Evolutionary conservation across 2,888 invertebrate genomes (phyloP).

Genomic region (Opisthograptis luteolata): DNA sequence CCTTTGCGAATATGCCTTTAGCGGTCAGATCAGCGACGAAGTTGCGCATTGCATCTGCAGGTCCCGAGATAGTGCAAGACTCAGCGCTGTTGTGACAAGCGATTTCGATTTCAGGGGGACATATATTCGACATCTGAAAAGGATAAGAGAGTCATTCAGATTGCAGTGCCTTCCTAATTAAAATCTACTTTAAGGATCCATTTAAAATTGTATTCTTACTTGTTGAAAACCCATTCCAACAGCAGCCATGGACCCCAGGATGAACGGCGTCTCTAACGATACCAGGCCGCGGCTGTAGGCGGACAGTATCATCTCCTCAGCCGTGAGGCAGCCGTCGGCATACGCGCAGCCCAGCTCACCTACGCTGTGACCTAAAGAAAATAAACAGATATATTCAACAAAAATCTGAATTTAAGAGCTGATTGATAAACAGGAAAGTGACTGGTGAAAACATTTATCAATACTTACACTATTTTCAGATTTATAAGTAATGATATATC

Average conservation of each 20-base stretch:
- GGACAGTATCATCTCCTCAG: conserved; percentile 90
- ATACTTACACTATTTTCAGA: too few species aligned
- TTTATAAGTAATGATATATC: too few species aligned
- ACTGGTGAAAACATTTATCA: too few species aligned
- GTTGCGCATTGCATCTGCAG: conserved; percentile 82
- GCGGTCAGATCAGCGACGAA: conserved; percentile 74
- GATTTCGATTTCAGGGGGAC: conserved; percentile 79
- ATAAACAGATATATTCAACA: background rate
- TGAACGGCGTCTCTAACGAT: conserved; percentile 85
- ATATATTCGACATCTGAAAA: conserved; percentile 36
- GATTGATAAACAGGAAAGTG: too few species aligned
- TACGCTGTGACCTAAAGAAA: conserved; percentile 74
- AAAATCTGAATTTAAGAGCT: too few species aligned
- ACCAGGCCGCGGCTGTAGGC: conserved; percentile 91
- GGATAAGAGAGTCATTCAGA: too few species aligned
- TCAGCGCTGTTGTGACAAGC: conserved; percentile 91
- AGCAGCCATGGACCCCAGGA: conserved; percentile 93
- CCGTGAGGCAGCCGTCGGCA: conserved; percentile 93
- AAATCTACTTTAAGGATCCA: too few species aligned
- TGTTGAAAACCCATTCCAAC: conserved; percentile 86
- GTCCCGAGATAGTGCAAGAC: conserved; percentile 90
- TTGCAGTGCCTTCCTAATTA: too few species aligned
- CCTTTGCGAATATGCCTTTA: conserved; percentile 48
- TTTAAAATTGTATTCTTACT: conserved; percentile 46
- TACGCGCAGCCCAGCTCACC: conserved; percentile 97